Conservation (phyloP, 2,113 vertebrate genomes). For the Rynchops niger region DNA sequence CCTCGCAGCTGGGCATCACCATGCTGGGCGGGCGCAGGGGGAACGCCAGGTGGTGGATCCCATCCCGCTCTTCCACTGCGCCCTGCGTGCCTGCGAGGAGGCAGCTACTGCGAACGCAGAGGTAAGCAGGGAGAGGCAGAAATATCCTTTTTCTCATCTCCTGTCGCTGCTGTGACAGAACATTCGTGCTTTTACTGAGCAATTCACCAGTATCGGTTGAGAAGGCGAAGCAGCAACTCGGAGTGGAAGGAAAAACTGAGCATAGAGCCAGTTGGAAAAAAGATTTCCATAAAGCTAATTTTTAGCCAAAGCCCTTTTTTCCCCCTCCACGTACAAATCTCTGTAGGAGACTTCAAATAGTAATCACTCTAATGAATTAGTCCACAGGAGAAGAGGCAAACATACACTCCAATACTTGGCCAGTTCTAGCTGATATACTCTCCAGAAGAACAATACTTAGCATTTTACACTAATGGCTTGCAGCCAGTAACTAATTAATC, state of each 20-base stretch:
- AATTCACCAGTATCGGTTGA: neutral
- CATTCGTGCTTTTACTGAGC: neutral
- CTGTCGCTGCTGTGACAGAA: neutral
- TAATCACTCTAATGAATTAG: slow-evolving; percentile 40
- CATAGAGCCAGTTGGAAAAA: slow-evolving; percentile 10
- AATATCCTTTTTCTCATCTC: neutral
- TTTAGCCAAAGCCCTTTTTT: neutral
- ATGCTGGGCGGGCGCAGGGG: rapidly evolving
- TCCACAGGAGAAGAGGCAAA: slow-evolving; percentile 11
- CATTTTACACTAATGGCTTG: neutral
- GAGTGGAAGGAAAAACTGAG: neutral
- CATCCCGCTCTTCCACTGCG: neutral
- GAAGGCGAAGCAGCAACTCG: neutral
- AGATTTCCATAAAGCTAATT: neutral
- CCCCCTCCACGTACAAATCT: neutral
- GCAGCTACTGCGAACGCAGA: neutral
- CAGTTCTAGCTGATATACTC: neutral
- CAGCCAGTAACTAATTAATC: slow-evolving; percentile 25
- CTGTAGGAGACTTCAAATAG: slow-evolving; percentile 10
- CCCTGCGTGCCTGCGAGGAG: neutral
- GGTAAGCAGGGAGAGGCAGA: neutral
- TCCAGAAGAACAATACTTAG: slow-evolving; percentile 35
- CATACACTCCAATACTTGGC: neutral
- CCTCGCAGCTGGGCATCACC: neutral
- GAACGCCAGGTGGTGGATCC: neutral